Evolutionary conservation across 2,888 invertebrate species (phyloP).

Genomic region (Macroteleia sp.): DNA sequence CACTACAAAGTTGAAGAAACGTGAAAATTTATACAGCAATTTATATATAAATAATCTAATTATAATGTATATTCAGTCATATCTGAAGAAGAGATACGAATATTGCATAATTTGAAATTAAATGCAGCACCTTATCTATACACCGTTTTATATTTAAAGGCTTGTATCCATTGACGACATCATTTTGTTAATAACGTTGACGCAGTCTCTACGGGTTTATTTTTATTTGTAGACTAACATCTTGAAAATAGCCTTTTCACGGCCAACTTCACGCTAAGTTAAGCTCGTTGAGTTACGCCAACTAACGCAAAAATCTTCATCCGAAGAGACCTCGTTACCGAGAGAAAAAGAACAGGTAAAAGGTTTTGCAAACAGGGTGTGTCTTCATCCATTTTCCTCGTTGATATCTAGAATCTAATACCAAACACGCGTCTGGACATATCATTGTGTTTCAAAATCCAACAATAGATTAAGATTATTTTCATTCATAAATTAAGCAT

Average conservation of each 20-base stretch:
- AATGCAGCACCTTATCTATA: no score
- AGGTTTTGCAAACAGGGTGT: constrained; percentile 57
- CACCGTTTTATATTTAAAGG: no score
- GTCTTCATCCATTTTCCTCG: constrained; percentile 65
- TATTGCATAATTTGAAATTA: no score
- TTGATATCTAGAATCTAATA: constrained; percentile 12
- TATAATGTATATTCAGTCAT: no score
- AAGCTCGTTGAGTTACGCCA: constrained; percentile 40
- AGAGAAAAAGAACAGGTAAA: constrained; percentile 46
- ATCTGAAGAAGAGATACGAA: no score
- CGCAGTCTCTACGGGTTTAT: constrained; percentile 12
- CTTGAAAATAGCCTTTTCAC: constrained; percentile 63
- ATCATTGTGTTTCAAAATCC: constrained; percentile 4
- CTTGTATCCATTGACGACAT: no score
- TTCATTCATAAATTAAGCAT: constrained; percentile 2
- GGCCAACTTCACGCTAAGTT: constrained; percentile 70
- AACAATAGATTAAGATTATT: constrained; percentile 17
- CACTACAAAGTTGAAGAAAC: no score
- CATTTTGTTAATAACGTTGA: background rate
- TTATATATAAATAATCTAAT: no score
- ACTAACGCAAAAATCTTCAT: constrained; percentile 39
- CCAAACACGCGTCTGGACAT: background rate
- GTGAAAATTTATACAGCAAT: no score
- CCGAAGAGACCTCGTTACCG: constrained; percentile 9
- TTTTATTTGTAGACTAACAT: constrained; percentile 47